Percentiles rank a stretch among this genome's conserved stretches.
These are phyloP conservation scores for Leptinotarsa juncta DNA, from an alignment of 2,888 invertebrate genomes.

Conservation along the genomic window DNA sequence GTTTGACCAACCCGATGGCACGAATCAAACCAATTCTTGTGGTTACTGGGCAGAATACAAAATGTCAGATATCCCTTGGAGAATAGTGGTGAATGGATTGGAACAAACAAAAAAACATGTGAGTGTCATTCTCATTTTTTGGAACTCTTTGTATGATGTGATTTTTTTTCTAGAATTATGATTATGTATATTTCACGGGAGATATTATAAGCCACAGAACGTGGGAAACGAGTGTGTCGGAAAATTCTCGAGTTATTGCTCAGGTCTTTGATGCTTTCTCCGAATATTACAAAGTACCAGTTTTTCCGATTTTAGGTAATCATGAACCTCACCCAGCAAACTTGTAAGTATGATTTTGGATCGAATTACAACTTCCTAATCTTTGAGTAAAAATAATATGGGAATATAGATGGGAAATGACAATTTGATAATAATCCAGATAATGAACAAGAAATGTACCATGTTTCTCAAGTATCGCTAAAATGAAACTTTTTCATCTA, in stretches of 20 bases:
- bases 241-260: conserved; percentile 72
- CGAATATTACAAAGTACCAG: conserved; percentile 66
- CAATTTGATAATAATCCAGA: too few relatives aligned
- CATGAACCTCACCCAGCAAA: conserved; percentile 83
- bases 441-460: too few relatives aligned
- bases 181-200: conserved; percentile 84
- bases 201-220: conserved; percentile 88
- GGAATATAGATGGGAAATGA: too few relatives aligned
- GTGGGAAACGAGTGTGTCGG: conserved; percentile 82
- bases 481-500: too few relatives aligned
- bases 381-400: too few relatives aligned
- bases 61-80: conserved; percentile 79
- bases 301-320: conserved; percentile 76
- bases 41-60: conserved; percentile 87
- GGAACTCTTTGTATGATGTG: not conserved
- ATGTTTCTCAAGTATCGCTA: too few relatives aligned
- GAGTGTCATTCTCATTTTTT: not conserved
- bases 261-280: conserved; percentile 66
- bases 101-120: conserved; percentile 33
- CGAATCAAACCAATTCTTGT: conserved; percentile 65
- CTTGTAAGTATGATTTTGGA: conserved; percentile 71
- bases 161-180: conserved; percentile 65
- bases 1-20: conserved; percentile 68
- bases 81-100: conserved; percentile 66
- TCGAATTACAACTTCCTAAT: too few relatives aligned